A percentile compares a stretch with the other conserved stretches of the same genome.
Evolutionary conservation across 1,140 invertebrate species (phyloP).

Genomic region (Ephestia elutella): DNA sequence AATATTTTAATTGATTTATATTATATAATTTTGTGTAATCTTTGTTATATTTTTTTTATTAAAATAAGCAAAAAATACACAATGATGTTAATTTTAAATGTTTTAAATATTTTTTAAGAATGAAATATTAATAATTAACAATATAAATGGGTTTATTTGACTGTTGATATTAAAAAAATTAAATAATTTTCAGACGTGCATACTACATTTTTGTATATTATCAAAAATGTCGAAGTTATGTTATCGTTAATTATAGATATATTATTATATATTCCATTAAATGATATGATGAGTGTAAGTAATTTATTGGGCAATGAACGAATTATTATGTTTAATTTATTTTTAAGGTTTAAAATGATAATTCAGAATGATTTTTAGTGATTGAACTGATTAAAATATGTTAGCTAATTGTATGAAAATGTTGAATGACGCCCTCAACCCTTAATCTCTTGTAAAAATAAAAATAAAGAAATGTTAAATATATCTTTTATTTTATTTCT

Average conservation of each 20-base stretch:
- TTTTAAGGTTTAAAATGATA: conserved; percentile 10
- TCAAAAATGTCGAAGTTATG: not conserved
- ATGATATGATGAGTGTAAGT: conserved; percentile 11
- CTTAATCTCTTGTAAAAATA: not conserved
- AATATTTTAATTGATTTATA: not conserved
- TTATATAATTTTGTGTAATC: too few relatives aligned
- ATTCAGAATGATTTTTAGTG: conserved; percentile 28
- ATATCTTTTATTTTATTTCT: not conserved
- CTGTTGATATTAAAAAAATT: not conserved
- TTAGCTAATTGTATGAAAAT: not conserved
- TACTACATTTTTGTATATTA: not conserved
- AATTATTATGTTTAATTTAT: conserved; percentile 11
- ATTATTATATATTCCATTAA: not conserved
- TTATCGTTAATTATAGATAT: not conserved
- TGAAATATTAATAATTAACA: not conserved
- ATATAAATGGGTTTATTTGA: not conserved
- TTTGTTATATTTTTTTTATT: not conserved
- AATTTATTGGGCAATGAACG: conserved; percentile 10
- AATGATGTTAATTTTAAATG: not conserved
- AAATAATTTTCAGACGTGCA: not conserved
- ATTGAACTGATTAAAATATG: conserved; percentile 33
- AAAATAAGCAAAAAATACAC: not conserved
- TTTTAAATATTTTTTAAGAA: not conserved
- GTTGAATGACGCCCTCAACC: not conserved
- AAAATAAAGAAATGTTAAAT: conserved; percentile 10